Conservation (phyloP, 2,113 vertebrate species). For the Oreochromis tanganicae region DNA sequence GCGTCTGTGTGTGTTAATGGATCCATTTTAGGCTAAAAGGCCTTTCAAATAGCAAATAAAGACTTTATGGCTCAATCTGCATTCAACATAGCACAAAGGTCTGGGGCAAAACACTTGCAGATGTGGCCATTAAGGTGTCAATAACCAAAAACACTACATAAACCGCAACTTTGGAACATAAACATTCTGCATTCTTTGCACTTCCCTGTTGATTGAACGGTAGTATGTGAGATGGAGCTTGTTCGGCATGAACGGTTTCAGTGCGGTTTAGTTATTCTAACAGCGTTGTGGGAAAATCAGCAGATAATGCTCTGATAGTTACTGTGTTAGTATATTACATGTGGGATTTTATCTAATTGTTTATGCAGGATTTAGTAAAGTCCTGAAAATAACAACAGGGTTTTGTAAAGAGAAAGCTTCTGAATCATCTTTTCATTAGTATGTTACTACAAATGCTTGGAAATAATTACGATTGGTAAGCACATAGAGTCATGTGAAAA, state of each 20-base stretch:
- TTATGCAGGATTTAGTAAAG: background rate
- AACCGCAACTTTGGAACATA: slow-evolving; percentile 3
- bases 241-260: background rate
- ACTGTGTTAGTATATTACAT: background rate
- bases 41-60: slow-evolving; percentile 25
- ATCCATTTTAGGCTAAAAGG: slow-evolving; percentile 24
- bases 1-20: slow-evolving; percentile 23
- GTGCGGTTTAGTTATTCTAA: background rate
- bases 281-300: background rate
- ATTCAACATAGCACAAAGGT: slow-evolving; percentile 10
- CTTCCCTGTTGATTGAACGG: slow-evolving; percentile 11
- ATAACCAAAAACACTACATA: slow-evolving; percentile 6
- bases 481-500: background rate
- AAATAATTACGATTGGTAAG: background rate
- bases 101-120: slow-evolving; percentile 29
- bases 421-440: background rate
- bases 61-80: slow-evolving; percentile 12
- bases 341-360: background rate
- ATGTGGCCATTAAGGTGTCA: slow-evolving; percentile 53
- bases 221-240: background rate
- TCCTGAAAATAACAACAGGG: background rate
- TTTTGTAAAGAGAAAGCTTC: background rate
- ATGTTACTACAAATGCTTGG: background rate
- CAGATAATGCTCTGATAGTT: background rate
- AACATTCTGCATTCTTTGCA: slow-evolving; percentile 20